Percentiles rank a stretch among this genome's conserved stretches.
Conservation (phyloP, 2,797 vertebrate genomes). For the Gymnodraco acuticeps region DNA sequence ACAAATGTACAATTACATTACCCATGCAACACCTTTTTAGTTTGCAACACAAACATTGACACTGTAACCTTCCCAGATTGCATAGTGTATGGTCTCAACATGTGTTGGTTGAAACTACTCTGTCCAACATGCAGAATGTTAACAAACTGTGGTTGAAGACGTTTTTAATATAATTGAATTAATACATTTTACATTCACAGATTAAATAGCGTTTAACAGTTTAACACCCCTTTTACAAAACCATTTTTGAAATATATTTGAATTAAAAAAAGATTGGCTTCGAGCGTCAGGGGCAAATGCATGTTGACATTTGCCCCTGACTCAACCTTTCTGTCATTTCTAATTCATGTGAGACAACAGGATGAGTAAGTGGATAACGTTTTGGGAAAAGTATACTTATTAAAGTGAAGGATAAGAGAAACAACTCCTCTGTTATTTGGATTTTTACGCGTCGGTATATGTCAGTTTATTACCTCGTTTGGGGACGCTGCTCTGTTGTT, state of each 20-base stretch:
- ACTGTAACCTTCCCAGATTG: slow-evolving; percentile 19
- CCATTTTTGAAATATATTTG: neutral
- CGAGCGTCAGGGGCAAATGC: slow-evolving; percentile 18
- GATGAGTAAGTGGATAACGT: neutral
- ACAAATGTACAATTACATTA: slow-evolving; percentile 17
- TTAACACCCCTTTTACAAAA: neutral
- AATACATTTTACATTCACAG: neutral
- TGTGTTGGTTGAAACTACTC: slow-evolving; percentile 2
- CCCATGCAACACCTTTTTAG: slow-evolving; percentile 28
- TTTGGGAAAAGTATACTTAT: neutral
- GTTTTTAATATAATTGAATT: neutral
- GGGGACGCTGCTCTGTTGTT: slow-evolving; percentile 77
- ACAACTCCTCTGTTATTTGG: neutral
- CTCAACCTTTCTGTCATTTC: slow-evolving; percentile 15
- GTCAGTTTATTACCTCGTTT: slow-evolving; percentile 79
- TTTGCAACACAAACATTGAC: slow-evolving; percentile 28
- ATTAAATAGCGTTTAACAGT: neutral
- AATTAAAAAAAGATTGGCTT: neutral
- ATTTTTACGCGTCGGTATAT: neutral
- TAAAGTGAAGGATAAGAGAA: neutral
- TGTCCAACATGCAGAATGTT: neutral
- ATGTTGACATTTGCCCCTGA: slow-evolving; percentile 7
- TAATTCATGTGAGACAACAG: slow-evolving; percentile 6
- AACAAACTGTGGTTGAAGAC: neutral
- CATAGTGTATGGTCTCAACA: slow-evolving; percentile 17